These are phyloP conservation scores for Enteromius unitaeniatus DNA, from an alignment of 2,797 vertebrate species.

Conservation along the genomic window DNA sequence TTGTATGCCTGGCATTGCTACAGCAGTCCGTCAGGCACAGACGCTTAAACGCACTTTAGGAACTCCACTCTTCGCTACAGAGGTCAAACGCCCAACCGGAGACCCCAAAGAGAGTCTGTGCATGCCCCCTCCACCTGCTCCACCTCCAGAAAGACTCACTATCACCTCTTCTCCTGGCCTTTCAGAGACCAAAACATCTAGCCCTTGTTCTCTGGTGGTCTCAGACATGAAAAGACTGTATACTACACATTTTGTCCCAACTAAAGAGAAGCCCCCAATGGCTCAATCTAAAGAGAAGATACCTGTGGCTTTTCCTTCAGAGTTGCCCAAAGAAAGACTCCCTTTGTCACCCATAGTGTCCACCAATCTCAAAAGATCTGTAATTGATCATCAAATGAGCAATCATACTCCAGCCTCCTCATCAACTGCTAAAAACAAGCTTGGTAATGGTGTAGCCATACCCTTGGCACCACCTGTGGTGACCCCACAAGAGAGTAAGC, in stretches of 20 bases:
- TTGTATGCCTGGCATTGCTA: constrained; percentile 77
- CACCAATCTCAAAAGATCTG: constrained; percentile 51
- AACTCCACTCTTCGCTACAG: constrained; percentile 74
- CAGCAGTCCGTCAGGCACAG: constrained; percentile 74
- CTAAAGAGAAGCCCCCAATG: constrained; percentile 51
- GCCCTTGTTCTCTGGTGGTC: constrained; percentile 64
- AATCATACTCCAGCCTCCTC: constrained; percentile 40
- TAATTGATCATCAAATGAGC: constrained; percentile 43
- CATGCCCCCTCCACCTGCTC: constrained; percentile 75
- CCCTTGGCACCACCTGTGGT: constrained; percentile 64
- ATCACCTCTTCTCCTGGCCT: constrained; percentile 72
- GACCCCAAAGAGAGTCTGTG: constrained; percentile 72
- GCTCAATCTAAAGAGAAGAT: constrained; percentile 70
- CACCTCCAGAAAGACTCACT: constrained; percentile 71
- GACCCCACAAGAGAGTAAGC: constrained; percentile 68
- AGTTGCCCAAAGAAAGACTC: constrained; percentile 53
- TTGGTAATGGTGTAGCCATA: constrained; percentile 67
- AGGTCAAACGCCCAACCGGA: constrained; percentile 82
- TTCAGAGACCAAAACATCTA: constrained; percentile 71
- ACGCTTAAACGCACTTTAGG: constrained; percentile 83
- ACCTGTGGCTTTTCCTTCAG: constrained; percentile 42
- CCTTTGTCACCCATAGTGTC: constrained; percentile 46
- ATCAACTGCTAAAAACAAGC: constrained; percentile 69
- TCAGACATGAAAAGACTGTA: constrained; percentile 69
- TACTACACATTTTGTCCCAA: constrained; percentile 71